Base-by-base conservation (phyloP, 2,888 invertebrate species). In the Trachelus tabidus region DNA sequence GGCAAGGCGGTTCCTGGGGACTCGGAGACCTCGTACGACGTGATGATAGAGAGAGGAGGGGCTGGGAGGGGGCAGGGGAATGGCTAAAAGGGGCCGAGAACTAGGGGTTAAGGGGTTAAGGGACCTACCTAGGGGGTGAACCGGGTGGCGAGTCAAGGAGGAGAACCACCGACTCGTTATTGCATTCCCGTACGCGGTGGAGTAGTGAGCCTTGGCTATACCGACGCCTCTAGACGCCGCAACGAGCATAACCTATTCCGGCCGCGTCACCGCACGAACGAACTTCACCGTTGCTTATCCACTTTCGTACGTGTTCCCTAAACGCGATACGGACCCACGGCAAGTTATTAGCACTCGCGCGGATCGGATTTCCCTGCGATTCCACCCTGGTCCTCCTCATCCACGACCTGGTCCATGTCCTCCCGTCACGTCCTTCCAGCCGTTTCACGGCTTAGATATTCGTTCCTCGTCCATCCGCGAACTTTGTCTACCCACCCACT, bases 251-350 rank as follows among this genome's bases (percentile, higher is more conserved):
- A 90, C 85, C 90, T 88, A 91, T 91, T 91, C 91, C 85, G 85
- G 81, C 81, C 87, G 90, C 89, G 90, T 90, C 89, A 89, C 86
- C 85, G 81, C 85, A 87, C 87, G 89, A 89, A 89, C 89, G 89
- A 90, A 91, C 88, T 91, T 91, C 85, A 82, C 83, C 83, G 86
- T 88, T 89, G 89, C 88, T 90, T 90, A 90, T 90, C 90, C 89
- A 90, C 89, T 90, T 90, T 90, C 87, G 89, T 91, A 91, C 90
- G 91, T 91, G 91, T 89, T 85, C 81, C 84, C 86, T 88, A 88
- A 88, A 85, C 86, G 87, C 86, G 86, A 88, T 85, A 85, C 80
- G 81, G 81, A 79, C 84, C 80, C 79, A 34, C 69, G 79, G 79
- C 82, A 83, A 83, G 81, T 83, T 83, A 83, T 83, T 83, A 83